Conservation (phyloP, 1,140 invertebrate species). For the Archegozetes longisetosus region DNA sequence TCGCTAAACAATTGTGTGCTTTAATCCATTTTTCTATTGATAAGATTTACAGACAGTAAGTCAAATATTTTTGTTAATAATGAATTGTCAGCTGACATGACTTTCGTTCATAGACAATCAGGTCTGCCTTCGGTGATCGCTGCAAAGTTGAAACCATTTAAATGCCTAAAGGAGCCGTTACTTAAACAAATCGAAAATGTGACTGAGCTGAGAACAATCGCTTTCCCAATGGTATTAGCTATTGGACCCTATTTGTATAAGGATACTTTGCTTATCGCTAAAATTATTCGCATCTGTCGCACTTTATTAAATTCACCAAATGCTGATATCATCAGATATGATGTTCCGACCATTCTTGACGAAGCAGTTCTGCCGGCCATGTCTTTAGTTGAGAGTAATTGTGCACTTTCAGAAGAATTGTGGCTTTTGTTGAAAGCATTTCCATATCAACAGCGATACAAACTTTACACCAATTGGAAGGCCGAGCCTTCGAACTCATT, state of each 20-base stretch:
- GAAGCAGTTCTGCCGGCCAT: conserved; percentile 71
- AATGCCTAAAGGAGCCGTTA: background rate
- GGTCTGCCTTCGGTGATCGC: conserved; percentile 41
- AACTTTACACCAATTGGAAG: conserved; percentile 42
- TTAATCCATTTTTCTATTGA: conserved; percentile 73
- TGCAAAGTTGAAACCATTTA: conserved; percentile 8
- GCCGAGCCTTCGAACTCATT: conserved; percentile 58
- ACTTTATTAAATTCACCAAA: conserved; percentile 40
- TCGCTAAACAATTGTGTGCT: conserved; percentile 57
- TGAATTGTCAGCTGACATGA: too few relatives aligned
- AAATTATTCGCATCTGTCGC: conserved; percentile 53
- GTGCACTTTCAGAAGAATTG: conserved; percentile 85
- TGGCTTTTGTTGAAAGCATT: conserved; percentile 81
- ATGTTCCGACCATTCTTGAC: conserved; percentile 70
- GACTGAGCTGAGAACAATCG: conserved; percentile 51
- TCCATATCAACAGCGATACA: conserved; percentile 70
- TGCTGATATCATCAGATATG: conserved; percentile 42
- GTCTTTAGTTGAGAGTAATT: conserved; percentile 81
- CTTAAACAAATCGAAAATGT: conserved; percentile 41
- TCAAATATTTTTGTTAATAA: conserved; percentile 1
- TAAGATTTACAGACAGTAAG: conserved; percentile 64
- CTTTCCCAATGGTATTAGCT: conserved; percentile 68
- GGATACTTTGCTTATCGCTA: conserved; percentile 57
- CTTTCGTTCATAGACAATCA: conserved; percentile 36
- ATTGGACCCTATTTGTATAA: conserved; percentile 73